A percentile compares a stretch with the other conserved stretches of the same genome.
Conservation (phyloP, 2,113 vertebrate species). For the Prietella phreatophila region DNA sequence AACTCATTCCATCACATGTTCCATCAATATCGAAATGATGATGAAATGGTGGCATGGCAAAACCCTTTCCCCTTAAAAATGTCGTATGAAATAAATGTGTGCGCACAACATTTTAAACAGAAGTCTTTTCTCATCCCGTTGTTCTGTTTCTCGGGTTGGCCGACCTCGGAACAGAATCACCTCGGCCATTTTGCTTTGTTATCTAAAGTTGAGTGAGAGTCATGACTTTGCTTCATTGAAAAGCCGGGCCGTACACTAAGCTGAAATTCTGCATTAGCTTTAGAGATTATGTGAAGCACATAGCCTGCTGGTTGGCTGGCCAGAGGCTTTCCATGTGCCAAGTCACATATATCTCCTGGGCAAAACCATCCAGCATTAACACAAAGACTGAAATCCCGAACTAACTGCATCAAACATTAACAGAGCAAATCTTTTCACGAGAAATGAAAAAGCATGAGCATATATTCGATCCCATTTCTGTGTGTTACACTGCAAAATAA, state of each 20-base stretch:
- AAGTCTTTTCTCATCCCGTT: neutral
- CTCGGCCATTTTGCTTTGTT: slow-evolving; percentile 3
- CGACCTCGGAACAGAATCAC: slow-evolving; percentile 63
- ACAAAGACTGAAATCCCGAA: slow-evolving; percentile 38
- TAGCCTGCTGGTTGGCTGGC: slow-evolving; percentile 72
- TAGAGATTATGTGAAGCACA: neutral
- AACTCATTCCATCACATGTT: slow-evolving; percentile 14
- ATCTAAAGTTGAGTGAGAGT: slow-evolving; percentile 28
- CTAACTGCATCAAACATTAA: slow-evolving; percentile 21
- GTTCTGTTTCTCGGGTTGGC: slow-evolving; percentile 67
- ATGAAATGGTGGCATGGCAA: neutral
- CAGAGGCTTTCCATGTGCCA: slow-evolving; percentile 61
- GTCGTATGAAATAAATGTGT: neutral
- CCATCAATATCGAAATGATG: neutral
- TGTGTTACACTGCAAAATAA: slow-evolving; percentile 45
- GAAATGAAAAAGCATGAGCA: slow-evolving; percentile 57
- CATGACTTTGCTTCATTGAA: slow-evolving; percentile 7
- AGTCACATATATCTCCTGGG: slow-evolving; percentile 14
- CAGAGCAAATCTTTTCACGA: slow-evolving; percentile 85
- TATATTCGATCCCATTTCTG: slow-evolving; percentile 63
- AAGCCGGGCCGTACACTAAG: neutral
- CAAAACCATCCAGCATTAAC: neutral
- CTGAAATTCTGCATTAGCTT: neutral
- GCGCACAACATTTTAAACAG: slow-evolving; percentile 26
- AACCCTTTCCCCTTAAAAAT: neutral